Base-by-base conservation (phyloP, 2,888 invertebrate species). In the Catotricha subobsoleta region DNA sequence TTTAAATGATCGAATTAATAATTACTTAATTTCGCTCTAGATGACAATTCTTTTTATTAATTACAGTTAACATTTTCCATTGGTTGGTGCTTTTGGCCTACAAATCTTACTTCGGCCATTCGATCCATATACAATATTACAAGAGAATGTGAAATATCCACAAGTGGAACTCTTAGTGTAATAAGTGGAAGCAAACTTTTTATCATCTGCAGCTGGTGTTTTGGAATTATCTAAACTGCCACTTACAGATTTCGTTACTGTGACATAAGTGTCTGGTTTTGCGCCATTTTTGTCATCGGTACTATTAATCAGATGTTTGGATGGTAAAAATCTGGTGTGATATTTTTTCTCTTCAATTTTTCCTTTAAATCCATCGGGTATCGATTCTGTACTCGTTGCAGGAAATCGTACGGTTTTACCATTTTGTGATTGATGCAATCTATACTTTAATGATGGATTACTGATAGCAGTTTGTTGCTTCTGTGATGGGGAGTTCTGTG, bases 111-210 rank as follows among this genome's bases (percentile, higher is more conserved):
- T 80, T 48, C 75, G 72, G 12, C 81, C 81, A 53, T 80, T 79
- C 1, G 75, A 72, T 10, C 80, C 77, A 50, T 78, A 76, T 1
- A 81, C 80, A 54, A 80, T 75, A 39, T 82, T 81, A 54, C 86
- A 86, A 1, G 81, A 78, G 57, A 86, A 86, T 2, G 84, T 83
- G 49, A 86, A 84, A 54, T 83, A 83, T 8, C 86, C 86, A 56
- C 86, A 87, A 2, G 80, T 83, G 2, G 84, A 84, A 8, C 83
- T 81, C 59, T 86, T 86, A 0, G 84, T 82, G 52, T 81, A 86
- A 60, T 82, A 86, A 1, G 80, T 78, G 48, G 79, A 79, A 2
- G 79, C 74, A 53, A 73, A 77, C 59, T 78, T 78, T 54, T 80
- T 77, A 45, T 78, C 74, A 43, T 73, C 72, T 51, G 62, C 61